phyloP scores from a whole-genome alignment of 2,888 invertebrate genomes.

The Cryptosula pallasiana region DNA sequence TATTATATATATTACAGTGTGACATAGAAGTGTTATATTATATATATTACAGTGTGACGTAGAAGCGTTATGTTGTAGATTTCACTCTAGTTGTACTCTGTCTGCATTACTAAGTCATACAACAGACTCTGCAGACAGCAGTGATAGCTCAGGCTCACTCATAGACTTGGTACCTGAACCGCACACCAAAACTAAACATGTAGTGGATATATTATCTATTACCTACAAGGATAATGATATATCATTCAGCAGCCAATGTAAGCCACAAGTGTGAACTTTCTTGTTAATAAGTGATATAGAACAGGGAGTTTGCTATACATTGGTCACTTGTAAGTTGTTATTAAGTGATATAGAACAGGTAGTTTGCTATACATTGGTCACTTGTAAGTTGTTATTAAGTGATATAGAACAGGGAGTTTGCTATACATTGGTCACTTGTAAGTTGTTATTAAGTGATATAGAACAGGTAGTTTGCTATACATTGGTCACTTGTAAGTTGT shows the following conservation, averaged over 20 bases:
- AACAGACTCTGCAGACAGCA: neutral
- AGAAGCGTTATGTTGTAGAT: neutral
- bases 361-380: no score
- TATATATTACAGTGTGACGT: no score
- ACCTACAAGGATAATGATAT: neutral
- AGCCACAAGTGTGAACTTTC: neutral
- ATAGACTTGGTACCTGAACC: conserved; percentile 15
- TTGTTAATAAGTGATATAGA: neutral
- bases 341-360: no score
- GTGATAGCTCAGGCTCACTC: conserved; percentile 19
- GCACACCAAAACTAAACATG: neutral
- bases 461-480: no score
- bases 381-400: no score
- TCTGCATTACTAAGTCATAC: neutral
- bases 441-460: no score
- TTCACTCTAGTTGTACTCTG: conserved; percentile 5
- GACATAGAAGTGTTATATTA: no score
- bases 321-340: neutral
- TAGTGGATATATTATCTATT: neutral
- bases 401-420: no score
- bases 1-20: no score
- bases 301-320: neutral
- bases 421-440: no score
- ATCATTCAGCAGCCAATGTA: neutral
- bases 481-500: no score